Evolutionary conservation across 2,888 invertebrate species (phyloP).

Genomic region (Agrotis puta): DNA sequence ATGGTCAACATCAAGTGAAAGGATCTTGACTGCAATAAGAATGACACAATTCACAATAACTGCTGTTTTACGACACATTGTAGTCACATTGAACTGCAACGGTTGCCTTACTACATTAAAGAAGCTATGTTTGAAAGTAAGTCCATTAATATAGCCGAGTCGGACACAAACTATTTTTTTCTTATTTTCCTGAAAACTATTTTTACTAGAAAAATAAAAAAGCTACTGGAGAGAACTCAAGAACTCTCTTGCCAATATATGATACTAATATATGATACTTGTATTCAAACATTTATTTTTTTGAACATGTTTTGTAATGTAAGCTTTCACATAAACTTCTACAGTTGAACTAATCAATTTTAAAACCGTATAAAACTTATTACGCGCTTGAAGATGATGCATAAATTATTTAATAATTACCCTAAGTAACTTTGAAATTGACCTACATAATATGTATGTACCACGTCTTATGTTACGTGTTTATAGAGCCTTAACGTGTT

Average conservation of each 20-base stretch:
- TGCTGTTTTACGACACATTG: slow-evolving; percentile 7
- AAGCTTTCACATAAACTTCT: not conserved
- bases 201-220: too few relatives aligned
- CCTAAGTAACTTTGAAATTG: slow-evolving; percentile 39
- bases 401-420: slow-evolving; percentile 6
- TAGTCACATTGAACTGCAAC: not conserved
- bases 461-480: slow-evolving; percentile 44
- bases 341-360: slow-evolving; percentile 29
- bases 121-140: not conserved
- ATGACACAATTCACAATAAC: slow-evolving; percentile 23
- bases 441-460: slow-evolving; percentile 41
- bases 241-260: not conserved
- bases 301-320: not conserved
- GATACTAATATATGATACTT: too few relatives aligned
- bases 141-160: not conserved
- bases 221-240: too few relatives aligned
- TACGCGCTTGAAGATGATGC: slow-evolving; percentile 2
- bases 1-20: slow-evolving; percentile 46
- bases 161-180: too few relatives aligned
- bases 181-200: too few relatives aligned
- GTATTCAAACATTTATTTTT: not conserved
- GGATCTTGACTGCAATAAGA: slow-evolving; percentile 33
- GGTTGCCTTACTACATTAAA: not conserved
- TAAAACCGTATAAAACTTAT: slow-evolving; percentile 11
- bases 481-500: slow-evolving; percentile 40